These are phyloP conservation scores for Brachypterus glaber DNA, from an alignment of 2,888 invertebrate species.

Conservation along the genomic window DNA sequence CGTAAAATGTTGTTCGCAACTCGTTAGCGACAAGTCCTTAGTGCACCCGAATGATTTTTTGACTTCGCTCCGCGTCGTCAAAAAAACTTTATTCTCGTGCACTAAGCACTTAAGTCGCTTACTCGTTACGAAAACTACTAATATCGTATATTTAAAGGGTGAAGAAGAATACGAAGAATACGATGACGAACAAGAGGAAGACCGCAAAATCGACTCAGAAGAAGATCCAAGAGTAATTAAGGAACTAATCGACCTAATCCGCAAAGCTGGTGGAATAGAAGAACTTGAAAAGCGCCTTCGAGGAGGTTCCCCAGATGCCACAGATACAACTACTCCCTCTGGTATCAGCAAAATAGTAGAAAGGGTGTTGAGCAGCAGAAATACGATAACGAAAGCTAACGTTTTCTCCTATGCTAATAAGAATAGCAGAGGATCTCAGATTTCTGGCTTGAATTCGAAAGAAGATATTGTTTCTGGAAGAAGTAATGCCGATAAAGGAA, in stretches of 20 bases:
- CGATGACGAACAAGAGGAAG: constrained; percentile 44
- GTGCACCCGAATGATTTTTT: too few species aligned
- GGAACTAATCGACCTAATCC: constrained; percentile 73
- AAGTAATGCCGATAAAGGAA: constrained; percentile 37
- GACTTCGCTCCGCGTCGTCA: too few species aligned
- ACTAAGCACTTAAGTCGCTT: too few species aligned
- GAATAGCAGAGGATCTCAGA: constrained; percentile 52
- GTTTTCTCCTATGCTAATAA: constrained; percentile 37
- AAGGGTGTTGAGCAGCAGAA: constrained; percentile 51
- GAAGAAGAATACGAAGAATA: constrained; percentile 38
- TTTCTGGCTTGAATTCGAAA: constrained; percentile 41
- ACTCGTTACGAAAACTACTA: too few species aligned
- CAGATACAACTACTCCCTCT: constrained; percentile 50
- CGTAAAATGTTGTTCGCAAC: too few species aligned
- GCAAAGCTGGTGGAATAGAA: constrained; percentile 81
- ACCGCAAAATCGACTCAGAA: constrained; percentile 43
- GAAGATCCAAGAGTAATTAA: constrained; percentile 72
- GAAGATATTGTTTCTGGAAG: constrained; percentile 31
- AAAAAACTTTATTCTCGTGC: too few species aligned
- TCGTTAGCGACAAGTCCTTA: too few species aligned
- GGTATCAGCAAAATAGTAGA: constrained; percentile 69
- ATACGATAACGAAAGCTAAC: constrained; percentile 27
- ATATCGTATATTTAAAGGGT: too few species aligned
- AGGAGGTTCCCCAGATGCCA: constrained; percentile 31
- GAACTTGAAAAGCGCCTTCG: constrained; percentile 70